Evolutionary conservation across 2,888 invertebrate genomes (phyloP), one percentile per base, ranked within the genome.

Genomic region (Heliconius sara): DNA sequence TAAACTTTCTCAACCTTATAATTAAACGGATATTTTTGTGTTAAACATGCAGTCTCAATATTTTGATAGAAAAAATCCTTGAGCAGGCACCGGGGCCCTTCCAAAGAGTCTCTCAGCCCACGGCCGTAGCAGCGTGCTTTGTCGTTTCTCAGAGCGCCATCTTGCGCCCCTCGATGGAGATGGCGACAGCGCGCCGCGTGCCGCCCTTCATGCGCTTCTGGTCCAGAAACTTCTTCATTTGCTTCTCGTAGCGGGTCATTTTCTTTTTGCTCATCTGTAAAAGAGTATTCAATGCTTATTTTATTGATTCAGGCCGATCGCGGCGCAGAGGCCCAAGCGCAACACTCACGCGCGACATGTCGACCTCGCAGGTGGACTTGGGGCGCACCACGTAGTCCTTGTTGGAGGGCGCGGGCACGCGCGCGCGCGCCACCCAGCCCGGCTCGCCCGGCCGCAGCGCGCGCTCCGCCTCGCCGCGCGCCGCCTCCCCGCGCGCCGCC

Each of bases 331-430:
- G 47, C 47, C 6, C 34, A 34, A 34, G 34, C 34, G 16, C 19
- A 52, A 10, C 68, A 93, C 96, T 93, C 91, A 97, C 97, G 89
- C 97, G 94, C 82, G 97, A 97, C 93, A 98, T 97, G 93, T 99
- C 98, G 71, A 97, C 96, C 88, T 99, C 99, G 82, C 97, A 96
- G 83, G 97, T 97, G 96, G 98, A 98, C 91, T 98, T 98, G 22
- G 99, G 99, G 75, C 99, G 96, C 85, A 98, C 97, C 76, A 99
- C 98, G 92, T 99, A 99, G 93, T 99, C 99, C 95, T 99, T 99
- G 91, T 97, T 98, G 75, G 99, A 99, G 39, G 99, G 99, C 89
- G 96, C 93, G 34, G 99, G 99, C 79, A 99, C 99, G 80, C 99
- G 96, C 22, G 99, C 99, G 88, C 99, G 96, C 57, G 97, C 97